Conservation (phyloP, 1,140 invertebrate genomes). For the Cherax quadricarinatus region DNA sequence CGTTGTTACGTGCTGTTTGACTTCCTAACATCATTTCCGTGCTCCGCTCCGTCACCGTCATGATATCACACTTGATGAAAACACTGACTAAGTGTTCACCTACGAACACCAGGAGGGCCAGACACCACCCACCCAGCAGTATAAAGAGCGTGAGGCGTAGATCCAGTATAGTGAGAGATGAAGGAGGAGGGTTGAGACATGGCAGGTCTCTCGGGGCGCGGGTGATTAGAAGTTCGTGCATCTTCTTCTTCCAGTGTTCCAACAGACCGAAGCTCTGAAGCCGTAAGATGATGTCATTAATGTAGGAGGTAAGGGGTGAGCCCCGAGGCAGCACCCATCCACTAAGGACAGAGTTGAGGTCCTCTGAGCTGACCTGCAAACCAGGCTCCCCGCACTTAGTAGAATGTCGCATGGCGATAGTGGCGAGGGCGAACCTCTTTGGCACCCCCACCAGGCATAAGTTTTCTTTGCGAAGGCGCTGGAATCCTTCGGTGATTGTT, state of each 20-base stretch:
- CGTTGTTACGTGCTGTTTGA: background rate
- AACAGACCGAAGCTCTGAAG: slow-evolving; percentile 62
- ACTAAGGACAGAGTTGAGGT: slow-evolving; percentile 65
- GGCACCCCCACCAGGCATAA: slow-evolving; percentile 69
- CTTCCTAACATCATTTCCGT: background rate
- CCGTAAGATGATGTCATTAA: slow-evolving; percentile 63
- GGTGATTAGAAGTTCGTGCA: slow-evolving; percentile 49
- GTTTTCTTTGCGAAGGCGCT: slow-evolving; percentile 36
- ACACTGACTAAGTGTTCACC: slow-evolving; percentile 24
- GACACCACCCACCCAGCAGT: slow-evolving; percentile 53
- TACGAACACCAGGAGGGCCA: slow-evolving; percentile 23
- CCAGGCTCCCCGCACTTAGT: slow-evolving; percentile 68
- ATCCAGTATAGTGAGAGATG: slow-evolving; percentile 42
- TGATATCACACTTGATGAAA: background rate
- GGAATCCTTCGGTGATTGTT: slow-evolving; percentile 63
- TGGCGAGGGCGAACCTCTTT: slow-evolving; percentile 59
- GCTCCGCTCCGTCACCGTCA: background rate
- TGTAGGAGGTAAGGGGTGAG: slow-evolving; percentile 41
- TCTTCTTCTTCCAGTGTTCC: slow-evolving; percentile 57
- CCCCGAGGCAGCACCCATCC: slow-evolving; percentile 60
- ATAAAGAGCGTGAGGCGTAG: slow-evolving; percentile 62
- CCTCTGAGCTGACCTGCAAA: slow-evolving; percentile 56
- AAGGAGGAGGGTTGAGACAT: slow-evolving; percentile 57
- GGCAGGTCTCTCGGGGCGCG: slow-evolving; percentile 53
- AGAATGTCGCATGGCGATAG: slow-evolving; percentile 63